Evolutionary conservation across 2,888 invertebrate genomes (phyloP).

Genomic region (Temnothorax rugatulus): DNA sequence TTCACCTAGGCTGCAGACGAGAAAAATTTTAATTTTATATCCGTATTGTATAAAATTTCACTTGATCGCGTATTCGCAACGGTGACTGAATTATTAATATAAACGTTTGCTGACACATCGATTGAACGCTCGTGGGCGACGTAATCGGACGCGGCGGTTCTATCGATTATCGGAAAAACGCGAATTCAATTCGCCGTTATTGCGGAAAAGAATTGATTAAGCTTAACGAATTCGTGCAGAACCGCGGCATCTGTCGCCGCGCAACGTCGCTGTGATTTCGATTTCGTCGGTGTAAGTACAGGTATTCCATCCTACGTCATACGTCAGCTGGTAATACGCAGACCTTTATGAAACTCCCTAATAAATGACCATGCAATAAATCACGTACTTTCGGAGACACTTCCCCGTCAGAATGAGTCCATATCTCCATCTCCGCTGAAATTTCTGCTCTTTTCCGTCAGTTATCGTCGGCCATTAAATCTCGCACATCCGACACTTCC

Average conservation of each 20-base stretch:
- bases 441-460: slow-evolving; percentile 43
- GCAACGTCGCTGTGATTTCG: slow-evolving; percentile 24
- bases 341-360: slow-evolving; percentile 51
- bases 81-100: slow-evolving; percentile 34
- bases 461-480: slow-evolving; percentile 44
- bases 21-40: slow-evolving; percentile 1
- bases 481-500: background rate
- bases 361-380: slow-evolving; percentile 57
- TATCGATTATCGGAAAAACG: slow-evolving; percentile 70
- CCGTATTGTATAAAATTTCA: slow-evolving; percentile 15
- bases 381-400: slow-evolving; percentile 46
- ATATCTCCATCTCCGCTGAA: slow-evolving; percentile 35
- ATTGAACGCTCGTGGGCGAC: slow-evolving; percentile 6
- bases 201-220: slow-evolving; percentile 62
- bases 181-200: slow-evolving; percentile 63
- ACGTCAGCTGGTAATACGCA: slow-evolving; percentile 45
- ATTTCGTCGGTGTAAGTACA: slow-evolving; percentile 30
- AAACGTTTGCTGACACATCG: slow-evolving; percentile 15
- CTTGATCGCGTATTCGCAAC: background rate
- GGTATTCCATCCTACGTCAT: slow-evolving; percentile 36
- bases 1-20: background rate
- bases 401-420: slow-evolving; percentile 34
- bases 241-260: slow-evolving; percentile 29
- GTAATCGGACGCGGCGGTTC: slow-evolving; percentile 53
- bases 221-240: slow-evolving; percentile 28